phyloP scores from a whole-genome alignment of 2,888 invertebrate species.

The Omphaloscelis lunosa region DNA sequence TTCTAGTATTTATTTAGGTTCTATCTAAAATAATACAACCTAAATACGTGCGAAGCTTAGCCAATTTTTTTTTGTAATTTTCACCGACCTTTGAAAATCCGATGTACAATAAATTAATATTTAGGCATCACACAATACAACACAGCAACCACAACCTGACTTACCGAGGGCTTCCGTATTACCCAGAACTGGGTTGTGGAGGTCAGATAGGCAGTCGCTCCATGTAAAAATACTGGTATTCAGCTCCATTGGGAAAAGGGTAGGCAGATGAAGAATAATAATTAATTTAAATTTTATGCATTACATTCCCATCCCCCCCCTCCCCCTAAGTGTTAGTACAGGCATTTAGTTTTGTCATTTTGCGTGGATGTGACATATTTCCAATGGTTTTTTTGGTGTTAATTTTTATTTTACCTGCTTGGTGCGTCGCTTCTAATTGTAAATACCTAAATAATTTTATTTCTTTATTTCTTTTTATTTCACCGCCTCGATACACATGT shows the following conservation, averaged over 20 bases:
- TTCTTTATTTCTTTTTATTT: neutral
- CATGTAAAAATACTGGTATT: neutral
- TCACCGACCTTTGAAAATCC: neutral
- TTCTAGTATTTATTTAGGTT: conserved; percentile 15
- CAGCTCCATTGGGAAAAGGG: neutral
- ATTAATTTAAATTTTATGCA: too few species aligned
- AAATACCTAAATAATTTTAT: neutral
- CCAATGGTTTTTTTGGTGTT: neutral
- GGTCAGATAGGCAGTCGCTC: neutral
- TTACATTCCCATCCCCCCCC: too few species aligned
- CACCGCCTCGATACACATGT: neutral
- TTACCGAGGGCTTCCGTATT: neutral
- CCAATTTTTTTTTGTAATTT: neutral
- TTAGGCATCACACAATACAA: neutral
- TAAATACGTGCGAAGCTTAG: neutral
- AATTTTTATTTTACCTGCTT: neutral
- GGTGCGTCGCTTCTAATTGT: neutral
- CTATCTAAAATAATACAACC: neutral
- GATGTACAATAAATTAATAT: neutral
- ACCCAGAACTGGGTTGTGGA: neutral
- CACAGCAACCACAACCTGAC: neutral
- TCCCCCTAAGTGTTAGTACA: too few species aligned
- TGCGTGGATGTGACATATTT: too few species aligned
- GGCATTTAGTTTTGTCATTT: too few species aligned
- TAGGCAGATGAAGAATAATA: too few species aligned